Percentiles rank a stretch among this genome's conserved stretches.
phyloP scores from a whole-genome alignment of 2,113 vertebrate genomes.

The Nymphicus hollandicus region DNA sequence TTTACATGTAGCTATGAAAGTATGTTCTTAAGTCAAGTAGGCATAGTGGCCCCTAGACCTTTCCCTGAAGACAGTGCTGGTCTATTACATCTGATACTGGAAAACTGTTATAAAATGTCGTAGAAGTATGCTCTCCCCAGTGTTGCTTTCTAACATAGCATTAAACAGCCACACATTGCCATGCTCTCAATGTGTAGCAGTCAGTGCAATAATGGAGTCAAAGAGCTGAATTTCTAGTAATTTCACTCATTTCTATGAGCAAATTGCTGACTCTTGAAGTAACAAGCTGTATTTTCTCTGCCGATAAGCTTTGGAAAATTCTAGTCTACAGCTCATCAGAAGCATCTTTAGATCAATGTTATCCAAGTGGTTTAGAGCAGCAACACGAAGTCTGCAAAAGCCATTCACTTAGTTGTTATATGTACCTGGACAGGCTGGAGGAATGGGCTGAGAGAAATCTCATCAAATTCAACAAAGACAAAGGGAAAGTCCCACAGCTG shows the following conservation, averaged over 20 bases:
- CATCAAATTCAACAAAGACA: not conserved
- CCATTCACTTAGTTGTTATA: not conserved
- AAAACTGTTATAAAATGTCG: not conserved
- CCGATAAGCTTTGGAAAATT: not conserved
- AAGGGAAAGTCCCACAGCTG: not conserved
- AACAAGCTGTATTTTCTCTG: not conserved
- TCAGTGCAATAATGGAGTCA: not conserved
- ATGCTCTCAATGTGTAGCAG: not conserved
- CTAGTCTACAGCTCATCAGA: not conserved
- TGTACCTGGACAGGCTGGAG: not conserved
- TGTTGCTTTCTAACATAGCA: not conserved
- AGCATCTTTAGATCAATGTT: not conserved
- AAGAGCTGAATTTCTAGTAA: not conserved
- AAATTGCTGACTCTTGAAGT: not conserved
- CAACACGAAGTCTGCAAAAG: not conserved
- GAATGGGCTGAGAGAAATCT: not conserved
- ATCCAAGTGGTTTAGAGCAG: not conserved
- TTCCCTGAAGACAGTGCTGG: not conserved
- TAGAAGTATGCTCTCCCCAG: not conserved
- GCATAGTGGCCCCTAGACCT: not conserved
- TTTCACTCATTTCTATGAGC: not conserved
- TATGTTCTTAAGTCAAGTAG: not conserved
- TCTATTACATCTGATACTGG: not conserved
- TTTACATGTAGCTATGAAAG: not conserved
- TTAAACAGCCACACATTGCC: not conserved